Evolutionary conservation across 2,113 vertebrate genomes (phyloP).

Genomic region (Callorhinus ursinus): DNA sequence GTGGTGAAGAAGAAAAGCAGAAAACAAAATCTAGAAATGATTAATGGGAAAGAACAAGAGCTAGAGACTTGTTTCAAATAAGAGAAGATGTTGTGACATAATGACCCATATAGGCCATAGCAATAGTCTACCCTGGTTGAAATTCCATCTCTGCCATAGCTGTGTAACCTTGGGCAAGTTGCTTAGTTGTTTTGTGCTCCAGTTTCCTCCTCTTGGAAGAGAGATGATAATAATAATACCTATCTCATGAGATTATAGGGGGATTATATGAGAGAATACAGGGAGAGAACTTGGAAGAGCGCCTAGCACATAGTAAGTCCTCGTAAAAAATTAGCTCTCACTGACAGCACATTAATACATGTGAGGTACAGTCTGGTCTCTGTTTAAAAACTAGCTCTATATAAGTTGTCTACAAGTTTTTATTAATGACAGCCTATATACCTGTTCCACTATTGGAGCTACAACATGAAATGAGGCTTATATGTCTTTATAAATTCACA

Average conservation of each 20-base stretch:
- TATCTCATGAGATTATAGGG: neutral
- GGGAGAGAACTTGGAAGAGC: neutral
- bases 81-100: neutral
- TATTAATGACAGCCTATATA: neutral
- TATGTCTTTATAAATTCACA: slow-evolving; percentile 1
- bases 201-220: neutral
- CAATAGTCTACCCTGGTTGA: neutral
- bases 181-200: neutral
- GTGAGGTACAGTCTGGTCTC: neutral
- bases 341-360: neutral
- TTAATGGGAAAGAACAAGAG: neutral
- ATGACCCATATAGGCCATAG: neutral
- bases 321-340: neutral
- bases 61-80: neutral
- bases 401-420: neutral
- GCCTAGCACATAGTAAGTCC: neutral
- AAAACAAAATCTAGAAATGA: slow-evolving; percentile 20
- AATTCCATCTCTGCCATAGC: neutral
- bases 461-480: neutral
- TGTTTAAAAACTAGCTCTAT: neutral
- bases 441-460: neutral
- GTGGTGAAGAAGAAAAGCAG: neutral
- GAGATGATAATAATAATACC: neutral
- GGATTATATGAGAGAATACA: neutral
- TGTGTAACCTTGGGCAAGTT: neutral